Evolutionary conservation across 2,888 invertebrate species (phyloP).

Genomic region (Copidosoma aretas): DNA sequence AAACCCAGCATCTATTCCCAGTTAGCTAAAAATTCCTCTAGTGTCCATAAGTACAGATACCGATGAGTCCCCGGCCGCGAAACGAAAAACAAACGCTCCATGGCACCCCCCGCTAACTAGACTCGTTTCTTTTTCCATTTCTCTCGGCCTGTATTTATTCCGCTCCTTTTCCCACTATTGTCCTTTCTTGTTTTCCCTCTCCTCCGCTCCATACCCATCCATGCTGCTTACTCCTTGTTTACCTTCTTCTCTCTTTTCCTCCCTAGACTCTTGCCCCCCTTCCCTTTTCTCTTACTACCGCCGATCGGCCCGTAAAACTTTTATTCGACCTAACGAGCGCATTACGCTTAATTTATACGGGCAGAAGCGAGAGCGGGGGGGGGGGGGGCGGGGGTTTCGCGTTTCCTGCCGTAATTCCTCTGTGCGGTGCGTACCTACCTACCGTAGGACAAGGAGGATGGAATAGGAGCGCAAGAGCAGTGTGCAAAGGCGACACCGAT

Average conservation of each 20-base stretch:
- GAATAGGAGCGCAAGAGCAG: constrained; percentile 1
- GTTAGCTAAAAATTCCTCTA: no score
- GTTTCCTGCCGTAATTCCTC: constrained; percentile 48
- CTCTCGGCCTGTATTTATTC: constrained; percentile 29
- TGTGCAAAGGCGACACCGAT: constrained; percentile 29
- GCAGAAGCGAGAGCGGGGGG: constrained; percentile 30
- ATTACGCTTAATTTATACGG: constrained; percentile 56
- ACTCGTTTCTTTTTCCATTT: constrained; percentile 17
- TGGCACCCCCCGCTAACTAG: constrained; percentile 6
- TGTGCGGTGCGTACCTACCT: constrained; percentile 41
- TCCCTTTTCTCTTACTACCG: constrained; percentile 11
- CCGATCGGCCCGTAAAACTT: constrained; percentile 56
- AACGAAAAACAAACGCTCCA: constrained; percentile 14
- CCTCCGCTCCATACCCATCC: not conserved
- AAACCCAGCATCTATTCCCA: no score
- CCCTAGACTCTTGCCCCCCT: not conserved
- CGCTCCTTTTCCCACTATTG: constrained; percentile 31
- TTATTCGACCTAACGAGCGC: constrained; percentile 57
- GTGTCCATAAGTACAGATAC: no score
- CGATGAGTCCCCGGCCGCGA: not conserved
- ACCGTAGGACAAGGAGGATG: constrained; percentile 9
- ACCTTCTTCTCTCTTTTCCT: constrained; percentile 6
- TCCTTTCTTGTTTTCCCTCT: constrained; percentile 27
- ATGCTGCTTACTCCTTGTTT: constrained; percentile 4
- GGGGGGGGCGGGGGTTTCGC: constrained; percentile 46